Evolutionary conservation across 2,888 invertebrate genomes (phyloP).

Genomic region (Gastracanthus pulcherrimus): DNA sequence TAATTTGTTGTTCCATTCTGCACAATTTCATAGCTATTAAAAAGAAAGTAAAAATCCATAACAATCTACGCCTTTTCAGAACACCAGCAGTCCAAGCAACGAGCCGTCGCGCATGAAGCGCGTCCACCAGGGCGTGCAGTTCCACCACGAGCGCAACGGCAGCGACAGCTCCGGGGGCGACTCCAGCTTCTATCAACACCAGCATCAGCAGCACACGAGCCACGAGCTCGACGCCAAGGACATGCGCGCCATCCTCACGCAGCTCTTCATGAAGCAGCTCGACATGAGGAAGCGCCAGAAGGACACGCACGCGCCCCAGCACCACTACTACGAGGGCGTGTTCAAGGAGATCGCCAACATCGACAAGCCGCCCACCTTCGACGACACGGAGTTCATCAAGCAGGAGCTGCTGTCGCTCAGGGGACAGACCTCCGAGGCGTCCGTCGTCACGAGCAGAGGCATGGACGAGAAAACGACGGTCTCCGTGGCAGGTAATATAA

Average conservation of each 20-base stretch:
- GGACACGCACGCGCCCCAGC: conserved; percentile 59
- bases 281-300: conserved; percentile 69
- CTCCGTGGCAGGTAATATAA: neutral
- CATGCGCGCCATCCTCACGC: conserved; percentile 70
- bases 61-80: no score
- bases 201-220: conserved; percentile 63
- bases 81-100: conserved; percentile 79
- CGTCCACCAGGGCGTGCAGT: conserved; percentile 81
- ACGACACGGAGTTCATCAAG: conserved; percentile 49
- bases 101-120: conserved; percentile 83
- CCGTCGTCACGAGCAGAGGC: neutral
- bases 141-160: conserved; percentile 78
- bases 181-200: neutral
- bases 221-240: conserved; percentile 70
- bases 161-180: conserved; percentile 40
- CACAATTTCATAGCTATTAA: neutral
- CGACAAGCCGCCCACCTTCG: conserved; percentile 65
- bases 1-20: no score
- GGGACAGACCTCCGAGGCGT: neutral
- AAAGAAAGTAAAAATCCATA: no score
- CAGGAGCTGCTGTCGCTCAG: conserved; percentile 40
- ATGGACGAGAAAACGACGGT: neutral
- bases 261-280: conserved; percentile 67
- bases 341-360: conserved; percentile 69
- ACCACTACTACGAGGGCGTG: conserved; percentile 70